A percentile compares a stretch with the other conserved stretches of the same genome.
Evolutionary conservation across 2,113 vertebrate species (phyloP).

Genomic region (Colaptes auratus): DNA sequence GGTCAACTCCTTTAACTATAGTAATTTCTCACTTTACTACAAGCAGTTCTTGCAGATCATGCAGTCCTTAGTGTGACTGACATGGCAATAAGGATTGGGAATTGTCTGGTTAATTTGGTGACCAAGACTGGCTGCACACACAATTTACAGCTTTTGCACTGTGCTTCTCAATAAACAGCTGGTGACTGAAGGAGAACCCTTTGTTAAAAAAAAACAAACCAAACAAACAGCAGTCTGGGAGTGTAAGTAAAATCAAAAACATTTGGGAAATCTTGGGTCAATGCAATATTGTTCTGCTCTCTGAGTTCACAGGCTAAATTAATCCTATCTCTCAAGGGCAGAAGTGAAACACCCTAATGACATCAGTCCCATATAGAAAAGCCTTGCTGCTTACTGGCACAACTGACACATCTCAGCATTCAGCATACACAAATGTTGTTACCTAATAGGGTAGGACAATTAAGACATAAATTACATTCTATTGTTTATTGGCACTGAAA

Average conservation of each 20-base stretch:
- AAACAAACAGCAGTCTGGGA: background rate
- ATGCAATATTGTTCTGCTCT: slow-evolving; percentile 49
- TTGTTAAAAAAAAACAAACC: background rate
- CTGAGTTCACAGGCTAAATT: slow-evolving; percentile 18
- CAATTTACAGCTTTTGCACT: background rate
- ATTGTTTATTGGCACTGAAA: background rate
- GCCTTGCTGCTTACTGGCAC: background rate
- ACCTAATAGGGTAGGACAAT: background rate
- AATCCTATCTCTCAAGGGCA: background rate
- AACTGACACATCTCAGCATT: background rate
- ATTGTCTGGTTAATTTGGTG: background rate
- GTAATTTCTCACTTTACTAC: background rate
- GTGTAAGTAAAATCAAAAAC: background rate
- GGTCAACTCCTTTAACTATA: background rate
- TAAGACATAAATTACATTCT: background rate
- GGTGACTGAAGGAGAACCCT: background rate
- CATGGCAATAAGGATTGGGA: background rate
- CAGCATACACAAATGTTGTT: background rate
- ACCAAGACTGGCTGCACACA: background rate
- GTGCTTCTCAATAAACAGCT: background rate
- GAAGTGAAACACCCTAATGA: slow-evolving; percentile 52
- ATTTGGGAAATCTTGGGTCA: slow-evolving; percentile 3
- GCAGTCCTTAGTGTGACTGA: background rate
- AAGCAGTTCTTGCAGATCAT: background rate
- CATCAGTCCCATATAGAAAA: background rate